Base-by-base conservation (phyloP, 2,113 vertebrate genomes). In the Coreoperca whiteheadi region DNA sequence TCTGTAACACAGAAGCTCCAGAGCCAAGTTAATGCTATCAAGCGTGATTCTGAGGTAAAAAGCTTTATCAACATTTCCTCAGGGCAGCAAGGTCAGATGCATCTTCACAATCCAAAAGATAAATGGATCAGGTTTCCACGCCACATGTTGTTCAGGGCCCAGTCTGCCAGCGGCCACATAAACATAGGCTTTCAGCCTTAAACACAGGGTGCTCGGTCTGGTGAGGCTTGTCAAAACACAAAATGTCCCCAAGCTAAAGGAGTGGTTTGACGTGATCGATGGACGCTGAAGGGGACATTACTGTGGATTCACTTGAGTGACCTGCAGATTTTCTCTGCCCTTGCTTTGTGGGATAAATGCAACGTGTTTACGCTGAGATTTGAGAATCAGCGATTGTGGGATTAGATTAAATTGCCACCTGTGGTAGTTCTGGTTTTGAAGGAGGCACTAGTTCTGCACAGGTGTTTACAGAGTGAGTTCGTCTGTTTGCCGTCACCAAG, bases 51-150 rank as follows among this genome's bases (percentile, higher is more conserved):
- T 48, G 79, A 84, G 84, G 86, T 67, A 69, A 71, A 90, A 87
- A 86, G 79, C 83, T 87, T 85, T 89, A 90, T 92, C 91, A 91
- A 88, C 84, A 77, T 93, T 93, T 91, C 89, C 87, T 90, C 84
- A 43, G 88, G 87, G 86, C 85, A 82, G 67, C 84, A 88, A 89
- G 91, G 92, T 90, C 88, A 91, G 81, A 88, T 85, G 81, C 88
- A 88, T 92, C 87, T 83, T 88, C 78, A 83, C 91, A 91, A 88
- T 89, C 87, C 78, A 66, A 82, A 87, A 88, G 88, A 94, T 92
- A 92, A 92, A 93, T 89, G 91, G 89, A 90, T 91, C 89, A 78
- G 75, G 80, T 88, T 88, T 93, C 90, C 87, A 87, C 68, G 48
- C 87, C 89, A 87, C 79, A 50, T 82, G 86, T 83, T 82, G 82